A percentile compares a stretch with the other conserved stretches of the same genome.
Evolutionary conservation across 2,888 invertebrate genomes (phyloP).

Genomic region (Drosophila antonietae): DNA sequence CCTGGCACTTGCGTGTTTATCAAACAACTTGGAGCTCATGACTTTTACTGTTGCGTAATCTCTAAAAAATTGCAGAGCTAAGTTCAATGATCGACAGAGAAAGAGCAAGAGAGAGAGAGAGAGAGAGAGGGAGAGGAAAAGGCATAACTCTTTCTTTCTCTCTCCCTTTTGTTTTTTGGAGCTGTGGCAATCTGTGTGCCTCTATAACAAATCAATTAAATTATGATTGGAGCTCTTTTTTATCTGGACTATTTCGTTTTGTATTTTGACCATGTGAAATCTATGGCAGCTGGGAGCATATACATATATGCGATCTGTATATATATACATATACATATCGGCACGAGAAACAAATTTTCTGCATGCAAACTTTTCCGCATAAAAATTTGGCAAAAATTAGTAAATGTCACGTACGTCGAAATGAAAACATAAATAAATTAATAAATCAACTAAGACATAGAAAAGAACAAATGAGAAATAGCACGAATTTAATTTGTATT

Average conservation of each 20-base stretch:
- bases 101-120: background rate
- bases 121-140: background rate
- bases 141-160: too few relatives aligned
- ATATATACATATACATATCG: slow-evolving; percentile 18
- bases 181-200: slow-evolving; percentile 36
- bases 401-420: slow-evolving; percentile 68
- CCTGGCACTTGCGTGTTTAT: slow-evolving; percentile 31
- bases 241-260: background rate
- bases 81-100: slow-evolving; percentile 41
- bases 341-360: slow-evolving; percentile 36
- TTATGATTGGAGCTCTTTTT: slow-evolving; percentile 18
- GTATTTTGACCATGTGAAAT: slow-evolving; percentile 16
- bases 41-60: slow-evolving; percentile 34
- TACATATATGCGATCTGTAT: slow-evolving; percentile 31
- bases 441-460: slow-evolving; percentile 49
- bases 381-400: slow-evolving; percentile 52
- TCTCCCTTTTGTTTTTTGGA: slow-evolving; percentile 1
- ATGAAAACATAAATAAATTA: slow-evolving; percentile 44
- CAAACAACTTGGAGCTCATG: slow-evolving; percentile 15
- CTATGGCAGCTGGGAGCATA: slow-evolving; percentile 12
- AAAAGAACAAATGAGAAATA: slow-evolving; percentile 2
- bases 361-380: background rate
- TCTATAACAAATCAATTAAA: slow-evolving; percentile 57
- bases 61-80: slow-evolving; percentile 25
- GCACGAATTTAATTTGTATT: slow-evolving; percentile 11